Evolutionary conservation across 2,113 vertebrate genomes (phyloP).

Genomic region (Neomonachus schauinslandi): DNA sequence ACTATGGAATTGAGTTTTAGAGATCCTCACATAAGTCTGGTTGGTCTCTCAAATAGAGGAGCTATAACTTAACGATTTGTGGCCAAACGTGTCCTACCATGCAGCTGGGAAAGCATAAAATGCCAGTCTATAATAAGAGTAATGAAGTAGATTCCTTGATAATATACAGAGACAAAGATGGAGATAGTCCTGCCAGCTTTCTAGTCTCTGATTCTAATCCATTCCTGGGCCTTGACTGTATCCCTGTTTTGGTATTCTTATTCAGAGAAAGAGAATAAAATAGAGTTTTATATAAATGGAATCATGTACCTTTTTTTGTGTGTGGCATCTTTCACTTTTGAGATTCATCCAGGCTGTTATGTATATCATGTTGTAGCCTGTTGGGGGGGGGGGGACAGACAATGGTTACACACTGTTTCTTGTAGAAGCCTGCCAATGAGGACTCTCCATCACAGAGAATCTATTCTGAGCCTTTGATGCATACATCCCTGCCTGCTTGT

Average conservation of each 20-base stretch:
- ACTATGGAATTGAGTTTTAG: background rate
- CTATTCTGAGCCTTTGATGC: background rate
- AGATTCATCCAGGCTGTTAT: background rate
- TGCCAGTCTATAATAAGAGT: background rate
- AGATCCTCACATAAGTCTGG: background rate
- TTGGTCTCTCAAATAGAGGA: background rate
- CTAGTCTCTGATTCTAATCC: background rate
- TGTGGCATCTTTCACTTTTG: background rate
- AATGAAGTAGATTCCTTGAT: background rate
- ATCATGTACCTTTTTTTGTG: background rate
- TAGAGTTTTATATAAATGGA: constrained; percentile 30
- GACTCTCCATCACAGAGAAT: background rate
- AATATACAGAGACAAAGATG: background rate
- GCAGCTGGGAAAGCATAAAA: background rate
- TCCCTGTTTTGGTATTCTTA: background rate
- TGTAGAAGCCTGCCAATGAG: background rate
- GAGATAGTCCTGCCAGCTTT: background rate
- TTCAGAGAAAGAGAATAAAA: background rate
- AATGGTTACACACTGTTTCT: background rate
- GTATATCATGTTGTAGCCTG: background rate
- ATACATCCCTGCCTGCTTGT: background rate
- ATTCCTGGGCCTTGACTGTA: background rate
- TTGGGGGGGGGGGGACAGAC: background rate
- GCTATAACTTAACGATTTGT: background rate
- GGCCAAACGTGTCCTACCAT: background rate